phyloP scores from a whole-genome alignment of 2,888 invertebrate genomes.

The Sceliomorpha sp. region DNA sequence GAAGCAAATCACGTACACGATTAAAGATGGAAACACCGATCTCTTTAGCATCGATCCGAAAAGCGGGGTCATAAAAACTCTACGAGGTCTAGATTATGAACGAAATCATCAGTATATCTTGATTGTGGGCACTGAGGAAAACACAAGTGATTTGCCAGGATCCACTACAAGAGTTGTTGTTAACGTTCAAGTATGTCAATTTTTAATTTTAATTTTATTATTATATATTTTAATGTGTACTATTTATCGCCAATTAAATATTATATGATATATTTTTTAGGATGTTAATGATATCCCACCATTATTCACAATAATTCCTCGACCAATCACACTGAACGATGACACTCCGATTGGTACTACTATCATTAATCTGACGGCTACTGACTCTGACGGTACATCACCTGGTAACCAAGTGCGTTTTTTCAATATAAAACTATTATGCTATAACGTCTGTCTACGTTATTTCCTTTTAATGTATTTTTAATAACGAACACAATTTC shows the following conservation, averaged over 20 bases:
- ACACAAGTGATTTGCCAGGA: conserved; percentile 85
- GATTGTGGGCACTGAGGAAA: conserved; percentile 91
- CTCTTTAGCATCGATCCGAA: conserved; percentile 91
- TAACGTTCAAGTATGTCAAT: conserved; percentile 84
- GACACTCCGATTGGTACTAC: conserved; percentile 90
- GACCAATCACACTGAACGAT: conserved; percentile 91
- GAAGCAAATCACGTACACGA: conserved; percentile 90
- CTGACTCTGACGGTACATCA: conserved; percentile 91
- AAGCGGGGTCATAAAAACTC: conserved; percentile 89
- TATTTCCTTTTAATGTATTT: neutral
- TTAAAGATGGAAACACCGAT: conserved; percentile 90
- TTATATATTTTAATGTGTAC: too few relatives aligned
- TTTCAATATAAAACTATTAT: conserved; percentile 6
- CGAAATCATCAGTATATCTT: conserved; percentile 87
- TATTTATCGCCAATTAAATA: too few relatives aligned
- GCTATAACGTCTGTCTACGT: neutral
- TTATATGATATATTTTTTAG: conserved; percentile 76
- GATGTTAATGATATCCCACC: conserved; percentile 95
- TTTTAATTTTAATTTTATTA: too few relatives aligned
- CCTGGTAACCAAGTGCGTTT: conserved; percentile 88
- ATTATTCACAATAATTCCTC: conserved; percentile 90
- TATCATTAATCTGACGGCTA: conserved; percentile 89
- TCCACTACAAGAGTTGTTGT: conserved; percentile 88
- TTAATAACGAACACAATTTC: too few relatives aligned
- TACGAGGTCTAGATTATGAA: conserved; percentile 90